Percentiles rank a stretch among this genome's conserved stretches.
phyloP scores from a whole-genome alignment of 2,797 vertebrate genomes.

The Pangasius sanitwongsei region DNA sequence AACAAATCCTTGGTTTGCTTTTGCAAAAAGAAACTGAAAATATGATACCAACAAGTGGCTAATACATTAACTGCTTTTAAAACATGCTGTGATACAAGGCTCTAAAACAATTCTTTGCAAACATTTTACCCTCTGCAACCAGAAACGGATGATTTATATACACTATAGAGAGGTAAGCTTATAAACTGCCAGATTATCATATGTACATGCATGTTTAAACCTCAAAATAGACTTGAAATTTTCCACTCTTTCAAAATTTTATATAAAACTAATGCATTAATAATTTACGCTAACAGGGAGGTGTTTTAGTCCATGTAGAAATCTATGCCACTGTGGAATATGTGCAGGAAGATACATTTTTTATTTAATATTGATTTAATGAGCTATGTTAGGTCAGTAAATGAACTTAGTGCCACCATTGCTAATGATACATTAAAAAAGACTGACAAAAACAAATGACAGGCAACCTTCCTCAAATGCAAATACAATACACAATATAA shows the following conservation, averaged over 20 bases:
- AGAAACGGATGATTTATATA: constrained; percentile 9
- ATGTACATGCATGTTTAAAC: background rate
- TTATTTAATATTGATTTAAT: constrained; percentile 18
- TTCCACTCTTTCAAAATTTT: background rate
- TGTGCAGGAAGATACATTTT: background rate
- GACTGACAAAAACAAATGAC: background rate
- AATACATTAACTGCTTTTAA: background rate
- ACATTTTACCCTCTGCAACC: constrained; percentile 10
- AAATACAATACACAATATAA: background rate
- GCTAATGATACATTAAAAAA: constrained; percentile 7
- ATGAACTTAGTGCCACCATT: background rate
- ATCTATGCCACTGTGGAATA: constrained; percentile 7
- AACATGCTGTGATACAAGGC: constrained; percentile 24
- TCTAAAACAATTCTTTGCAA: constrained; percentile 4
- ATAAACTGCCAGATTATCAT: constrained; percentile 13
- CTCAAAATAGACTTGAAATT: background rate
- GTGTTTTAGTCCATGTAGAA: constrained; percentile 13
- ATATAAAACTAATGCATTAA: constrained; percentile 27
- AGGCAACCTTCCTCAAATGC: background rate
- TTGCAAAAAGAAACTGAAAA: background rate
- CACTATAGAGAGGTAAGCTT: background rate
- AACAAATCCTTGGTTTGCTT: background rate
- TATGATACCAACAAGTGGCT: constrained; percentile 6
- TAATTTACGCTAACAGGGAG: constrained; percentile 1
- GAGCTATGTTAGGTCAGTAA: constrained; percentile 19